Evolutionary conservation across 2,888 invertebrate genomes (phyloP).

Genomic region (Gasteruption jaculator): DNA sequence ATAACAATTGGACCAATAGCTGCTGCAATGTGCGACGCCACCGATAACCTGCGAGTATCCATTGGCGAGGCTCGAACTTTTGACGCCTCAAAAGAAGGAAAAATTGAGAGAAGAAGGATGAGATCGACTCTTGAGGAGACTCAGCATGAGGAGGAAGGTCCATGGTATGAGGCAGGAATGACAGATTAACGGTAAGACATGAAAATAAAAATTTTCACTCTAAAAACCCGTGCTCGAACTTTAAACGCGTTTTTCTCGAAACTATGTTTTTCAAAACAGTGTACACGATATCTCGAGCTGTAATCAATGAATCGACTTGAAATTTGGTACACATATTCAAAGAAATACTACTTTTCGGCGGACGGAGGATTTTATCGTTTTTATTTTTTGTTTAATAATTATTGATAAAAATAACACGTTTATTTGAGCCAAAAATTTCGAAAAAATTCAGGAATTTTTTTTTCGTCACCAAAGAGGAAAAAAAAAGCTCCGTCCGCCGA

Average conservation of each 20-base stretch:
- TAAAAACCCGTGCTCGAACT: constrained; percentile 1
- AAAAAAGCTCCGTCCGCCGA: too few species aligned
- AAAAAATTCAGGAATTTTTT: too few species aligned
- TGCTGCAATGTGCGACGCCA: constrained; percentile 9
- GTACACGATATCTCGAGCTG: constrained; percentile 3
- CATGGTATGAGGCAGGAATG: constrained; percentile 13
- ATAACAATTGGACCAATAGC: constrained; percentile 13
- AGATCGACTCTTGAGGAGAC: constrained; percentile 10
- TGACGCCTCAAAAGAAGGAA: constrained; percentile 16
- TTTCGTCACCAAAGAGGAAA: too few species aligned
- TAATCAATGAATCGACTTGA: constrained; percentile 1
- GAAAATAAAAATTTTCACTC: constrained; percentile 1
- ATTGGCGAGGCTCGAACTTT: constrained; percentile 9
- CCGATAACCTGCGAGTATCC: constrained; percentile 13
- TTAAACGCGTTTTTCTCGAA: constrained; percentile 17
- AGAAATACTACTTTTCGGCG: too few species aligned
- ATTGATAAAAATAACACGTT: too few species aligned
- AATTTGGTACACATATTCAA: too few species aligned
- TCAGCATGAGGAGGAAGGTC: constrained; percentile 10
- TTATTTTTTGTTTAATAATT: too few species aligned
- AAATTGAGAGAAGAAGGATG: constrained; percentile 9
- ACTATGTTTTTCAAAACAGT: constrained; percentile 9
- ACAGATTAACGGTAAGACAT: constrained; percentile 15
- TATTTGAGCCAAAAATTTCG: too few species aligned
- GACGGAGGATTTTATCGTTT: too few species aligned